Evolutionary conservation across 2,797 vertebrate genomes (phyloP), one percentile per base, ranked within the genome.

Genomic region (Pygocentrus nattereri): DNA sequence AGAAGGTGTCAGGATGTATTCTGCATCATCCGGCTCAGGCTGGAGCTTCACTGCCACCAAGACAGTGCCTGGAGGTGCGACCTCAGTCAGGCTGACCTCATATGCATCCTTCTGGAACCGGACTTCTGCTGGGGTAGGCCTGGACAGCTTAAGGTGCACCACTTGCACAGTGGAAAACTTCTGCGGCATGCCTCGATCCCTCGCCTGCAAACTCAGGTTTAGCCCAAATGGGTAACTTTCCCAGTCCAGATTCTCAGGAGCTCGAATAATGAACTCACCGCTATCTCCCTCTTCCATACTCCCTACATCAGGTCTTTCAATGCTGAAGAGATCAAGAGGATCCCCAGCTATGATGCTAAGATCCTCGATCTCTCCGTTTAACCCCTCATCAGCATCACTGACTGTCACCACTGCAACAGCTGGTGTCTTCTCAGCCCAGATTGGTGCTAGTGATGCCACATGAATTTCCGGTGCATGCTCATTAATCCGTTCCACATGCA

Each of bases 401-500:
- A 96, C 93, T 0, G 94, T 97, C 56, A 98, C 87, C 79, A 99
- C 88, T 0, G 96, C 98, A 54, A 96, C 96, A 0, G 94, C 94
- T 0, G 95, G 94, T 16, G 96, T 96, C 78, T 93, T 94, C 82
- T 96, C 97, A 69, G 94, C 87, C 58, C 90, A 89, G 13, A 93
- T 96, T 21, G 96, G 96, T 68, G 90, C 76, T 19, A 96, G 95
- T 1, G 94, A 93, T 76, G 97, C 95, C 8, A 96, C 91, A 2
- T 82, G 95, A 87, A 99, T 91, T 0, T 92, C 89, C 5, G 98
- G 98, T 4, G 95, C 93, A 0, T 98, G 95, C 74, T 97, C 96
- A 69, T 99, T 99, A 77, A 97, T 88, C 18, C 96, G 95, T 90
- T 99, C 98, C 84, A 99, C 93, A 64, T 98, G 97, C 88, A 99